These are phyloP conservation scores for Megastigmus dorsalis DNA, from an alignment of 2,888 invertebrate species.

Conservation along the genomic window DNA sequence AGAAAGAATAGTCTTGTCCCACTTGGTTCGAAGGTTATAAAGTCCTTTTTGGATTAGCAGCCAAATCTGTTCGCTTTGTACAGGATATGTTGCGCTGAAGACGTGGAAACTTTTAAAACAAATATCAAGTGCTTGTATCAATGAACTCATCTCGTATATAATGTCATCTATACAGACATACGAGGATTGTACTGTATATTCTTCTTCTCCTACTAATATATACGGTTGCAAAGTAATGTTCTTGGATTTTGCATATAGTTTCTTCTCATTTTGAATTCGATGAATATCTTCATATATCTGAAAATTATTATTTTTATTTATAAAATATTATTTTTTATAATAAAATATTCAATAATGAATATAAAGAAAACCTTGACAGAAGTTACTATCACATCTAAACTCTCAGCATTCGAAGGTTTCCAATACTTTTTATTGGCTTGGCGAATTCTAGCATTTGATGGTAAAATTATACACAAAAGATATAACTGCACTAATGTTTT, in stretches of 20 bases:
- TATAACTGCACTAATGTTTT: background rate
- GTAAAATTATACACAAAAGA: background rate
- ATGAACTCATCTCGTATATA: too few species aligned
- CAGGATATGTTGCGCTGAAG: conserved; percentile 1
- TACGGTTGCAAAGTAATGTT: too few species aligned
- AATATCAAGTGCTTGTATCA: background rate
- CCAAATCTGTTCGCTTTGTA: too few species aligned
- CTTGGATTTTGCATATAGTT: too few species aligned
- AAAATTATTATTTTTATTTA: background rate
- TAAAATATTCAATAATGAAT: background rate
- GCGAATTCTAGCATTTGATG: background rate
- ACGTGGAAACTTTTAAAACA: conserved; percentile 19
- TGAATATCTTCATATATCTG: background rate
- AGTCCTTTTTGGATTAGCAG: background rate
- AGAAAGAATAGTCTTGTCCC: background rate
- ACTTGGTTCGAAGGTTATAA: conserved; percentile 5
- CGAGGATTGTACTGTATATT: too few species aligned
- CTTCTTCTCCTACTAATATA: too few species aligned
- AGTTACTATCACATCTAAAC: background rate
- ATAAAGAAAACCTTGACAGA: background rate
- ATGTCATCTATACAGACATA: too few species aligned
- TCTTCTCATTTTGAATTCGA: background rate
- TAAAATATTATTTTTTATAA: background rate
- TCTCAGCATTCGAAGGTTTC: background rate
- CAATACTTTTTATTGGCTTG: conserved; percentile 9